Conservation (phyloP, 2,113 vertebrate genomes). For the Redunca redunca region DNA sequence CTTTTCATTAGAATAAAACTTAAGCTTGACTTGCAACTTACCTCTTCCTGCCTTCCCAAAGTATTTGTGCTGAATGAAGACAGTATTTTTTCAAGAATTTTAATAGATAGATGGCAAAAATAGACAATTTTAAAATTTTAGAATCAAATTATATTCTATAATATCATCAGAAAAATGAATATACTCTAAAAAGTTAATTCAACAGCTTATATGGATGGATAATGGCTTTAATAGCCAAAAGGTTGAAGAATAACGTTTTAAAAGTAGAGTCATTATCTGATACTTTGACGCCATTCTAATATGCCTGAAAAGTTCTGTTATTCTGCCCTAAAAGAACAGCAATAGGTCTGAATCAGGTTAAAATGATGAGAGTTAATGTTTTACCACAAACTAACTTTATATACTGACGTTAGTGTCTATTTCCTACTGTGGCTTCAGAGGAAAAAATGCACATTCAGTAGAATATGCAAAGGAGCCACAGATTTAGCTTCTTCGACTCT, state of each 20-base stretch:
- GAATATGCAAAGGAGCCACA: not conserved
- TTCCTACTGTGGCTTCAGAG: not conserved
- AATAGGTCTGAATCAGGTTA: not conserved
- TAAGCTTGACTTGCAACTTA: constrained; percentile 15
- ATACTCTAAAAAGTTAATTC: constrained; percentile 6
- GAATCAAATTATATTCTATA: not conserved
- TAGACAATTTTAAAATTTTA: not conserved
- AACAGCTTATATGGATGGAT: not conserved
- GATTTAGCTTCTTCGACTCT: not conserved
- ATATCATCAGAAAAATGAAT: not conserved
- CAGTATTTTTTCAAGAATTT: constrained; percentile 21
- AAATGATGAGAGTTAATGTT: not conserved
- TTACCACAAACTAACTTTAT: not conserved
- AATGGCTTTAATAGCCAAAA: not conserved
- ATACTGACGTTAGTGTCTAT: not conserved
- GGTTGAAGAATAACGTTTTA: not conserved
- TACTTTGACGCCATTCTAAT: not conserved
- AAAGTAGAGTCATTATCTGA: not conserved
- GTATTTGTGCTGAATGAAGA: not conserved
- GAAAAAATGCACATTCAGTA: not conserved
- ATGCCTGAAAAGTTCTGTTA: not conserved
- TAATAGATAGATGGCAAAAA: constrained; percentile 24
- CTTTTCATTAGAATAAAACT: not conserved
- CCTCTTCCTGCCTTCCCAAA: constrained; percentile 24
- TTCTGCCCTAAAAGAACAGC: not conserved